Evolutionary conservation across 1,140 invertebrate species (phyloP), one percentile per base, ranked within the genome.

Genomic region (Vanessa atalanta): DNA sequence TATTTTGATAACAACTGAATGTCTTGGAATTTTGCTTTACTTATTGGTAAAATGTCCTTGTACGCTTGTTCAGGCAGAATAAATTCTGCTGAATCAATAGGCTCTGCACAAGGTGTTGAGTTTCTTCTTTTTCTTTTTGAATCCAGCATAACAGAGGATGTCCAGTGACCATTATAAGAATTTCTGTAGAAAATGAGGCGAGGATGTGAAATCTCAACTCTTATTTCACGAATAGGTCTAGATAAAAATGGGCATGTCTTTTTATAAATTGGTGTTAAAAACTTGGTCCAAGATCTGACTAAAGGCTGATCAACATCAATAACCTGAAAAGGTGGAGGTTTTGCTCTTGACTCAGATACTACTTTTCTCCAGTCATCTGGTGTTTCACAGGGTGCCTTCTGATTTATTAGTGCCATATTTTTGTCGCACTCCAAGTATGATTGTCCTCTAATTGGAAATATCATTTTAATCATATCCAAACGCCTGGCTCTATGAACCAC

Each of bases 221-320:
- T 55, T n/a, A 55, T 55, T 20, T 55, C 51, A 6, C 51, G 2
- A 9, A 55, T 55, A 9, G 51, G 51, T 55, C 51, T 3, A 6
- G n/a, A 55, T 16, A 55, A 20, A 55, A 55, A 55, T 6, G 51
- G 51, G 8, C 51, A 55, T 55, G 51, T 55, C 51, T 55, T 55
- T 9, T 55, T 55, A 20, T 55, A 55, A 2, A 16, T 55, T 55
- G 51, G 51, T 3, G 51, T 2, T 20, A 55, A 9, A 55, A 55
- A 55, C 3, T 1, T 55, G 2, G 51, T 55, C 51, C 51, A 55
- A 6, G 0, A 6, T 55, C 51, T n/a, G 51, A 55, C 51, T 9
- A 55, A 9, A 6, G 51, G 51, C 8, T 55, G 51, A 55, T 55
- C 51, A 55, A 55, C 51, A 6, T 55, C 15, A n/a, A 55, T 55